Evolutionary conservation across 2,113 vertebrate species (phyloP).

Genomic region (Nematolebias whitei): DNA sequence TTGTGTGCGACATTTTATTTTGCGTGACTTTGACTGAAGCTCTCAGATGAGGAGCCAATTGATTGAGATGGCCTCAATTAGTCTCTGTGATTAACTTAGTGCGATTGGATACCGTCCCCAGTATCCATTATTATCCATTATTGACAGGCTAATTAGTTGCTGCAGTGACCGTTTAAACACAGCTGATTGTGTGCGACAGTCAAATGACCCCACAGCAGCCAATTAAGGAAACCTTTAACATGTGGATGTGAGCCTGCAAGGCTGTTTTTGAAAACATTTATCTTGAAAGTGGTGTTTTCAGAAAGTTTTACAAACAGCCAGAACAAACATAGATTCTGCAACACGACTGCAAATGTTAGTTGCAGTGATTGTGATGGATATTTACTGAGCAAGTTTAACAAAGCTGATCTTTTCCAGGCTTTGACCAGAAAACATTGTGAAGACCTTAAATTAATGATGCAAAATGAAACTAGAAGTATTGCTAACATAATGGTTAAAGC

Average conservation of each 20-base stretch:
- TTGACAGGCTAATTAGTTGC: conserved; percentile 73
- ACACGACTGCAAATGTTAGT: neutral
- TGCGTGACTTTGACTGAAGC: conserved; percentile 55
- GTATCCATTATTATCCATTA: conserved; percentile 52
- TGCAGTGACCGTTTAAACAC: conserved; percentile 59
- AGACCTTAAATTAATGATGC: too few species aligned
- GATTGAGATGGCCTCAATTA: conserved; percentile 75
- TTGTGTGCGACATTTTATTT: conserved; percentile 29
- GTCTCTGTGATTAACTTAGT: conserved; percentile 65
- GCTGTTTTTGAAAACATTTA: conserved; percentile 7
- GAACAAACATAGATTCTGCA: neutral
- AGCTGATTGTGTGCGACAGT: conserved; percentile 56
- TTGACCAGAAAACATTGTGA: too few species aligned
- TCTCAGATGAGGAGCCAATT: conserved; percentile 61
- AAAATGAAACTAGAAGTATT: too few species aligned
- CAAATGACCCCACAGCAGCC: conserved; percentile 42
- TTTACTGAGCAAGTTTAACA: neutral
- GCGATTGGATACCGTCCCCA: conserved; percentile 59
- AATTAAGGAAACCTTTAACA: conserved; percentile 19
- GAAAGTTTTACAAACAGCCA: neutral
- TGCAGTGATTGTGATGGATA: neutral
- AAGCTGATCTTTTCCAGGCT: too few species aligned
- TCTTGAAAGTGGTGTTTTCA: neutral
- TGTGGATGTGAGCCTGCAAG: neutral
- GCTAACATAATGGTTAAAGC: too few species aligned